phyloP scores from a whole-genome alignment of 2,888 invertebrate genomes.

The Polymixis lichenea region DNA sequence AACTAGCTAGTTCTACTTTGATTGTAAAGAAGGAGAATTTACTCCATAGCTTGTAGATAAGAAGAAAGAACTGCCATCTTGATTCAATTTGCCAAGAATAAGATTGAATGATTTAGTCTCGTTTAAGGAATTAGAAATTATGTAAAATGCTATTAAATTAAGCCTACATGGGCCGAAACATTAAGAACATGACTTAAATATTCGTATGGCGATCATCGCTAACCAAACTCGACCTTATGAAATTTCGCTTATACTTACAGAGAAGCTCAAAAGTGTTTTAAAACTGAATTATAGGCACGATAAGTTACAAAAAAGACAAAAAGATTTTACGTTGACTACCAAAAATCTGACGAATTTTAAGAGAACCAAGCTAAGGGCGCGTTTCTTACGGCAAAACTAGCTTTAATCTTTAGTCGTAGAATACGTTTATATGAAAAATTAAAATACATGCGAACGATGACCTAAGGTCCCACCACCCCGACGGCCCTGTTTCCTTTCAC shows the following conservation, averaged over 20 bases:
- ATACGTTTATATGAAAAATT: background rate
- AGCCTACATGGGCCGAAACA: background rate
- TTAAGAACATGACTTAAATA: background rate
- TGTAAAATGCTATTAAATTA: background rate
- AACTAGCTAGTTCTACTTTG: background rate
- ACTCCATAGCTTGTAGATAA: no score
- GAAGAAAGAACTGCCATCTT: background rate
- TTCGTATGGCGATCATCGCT: background rate
- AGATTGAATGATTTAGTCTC: background rate
- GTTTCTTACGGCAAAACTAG: background rate
- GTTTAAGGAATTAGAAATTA: background rate
- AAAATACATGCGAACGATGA: background rate
- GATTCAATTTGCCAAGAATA: background rate
- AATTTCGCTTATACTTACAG: background rate
- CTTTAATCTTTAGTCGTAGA: background rate
- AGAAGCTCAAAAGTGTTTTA: background rate
- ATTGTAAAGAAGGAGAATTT: background rate
- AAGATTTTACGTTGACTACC: background rate
- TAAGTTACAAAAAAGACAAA: background rate
- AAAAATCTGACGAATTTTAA: background rate
- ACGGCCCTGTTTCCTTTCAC: slow-evolving; percentile 16
- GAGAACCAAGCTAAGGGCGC: background rate
- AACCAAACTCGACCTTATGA: background rate
- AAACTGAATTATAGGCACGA: background rate
- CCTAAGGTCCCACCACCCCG: background rate